These are phyloP conservation scores for Eremophila alpestris DNA, from an alignment of 2,797 vertebrate genomes.

Conservation along the genomic window DNA sequence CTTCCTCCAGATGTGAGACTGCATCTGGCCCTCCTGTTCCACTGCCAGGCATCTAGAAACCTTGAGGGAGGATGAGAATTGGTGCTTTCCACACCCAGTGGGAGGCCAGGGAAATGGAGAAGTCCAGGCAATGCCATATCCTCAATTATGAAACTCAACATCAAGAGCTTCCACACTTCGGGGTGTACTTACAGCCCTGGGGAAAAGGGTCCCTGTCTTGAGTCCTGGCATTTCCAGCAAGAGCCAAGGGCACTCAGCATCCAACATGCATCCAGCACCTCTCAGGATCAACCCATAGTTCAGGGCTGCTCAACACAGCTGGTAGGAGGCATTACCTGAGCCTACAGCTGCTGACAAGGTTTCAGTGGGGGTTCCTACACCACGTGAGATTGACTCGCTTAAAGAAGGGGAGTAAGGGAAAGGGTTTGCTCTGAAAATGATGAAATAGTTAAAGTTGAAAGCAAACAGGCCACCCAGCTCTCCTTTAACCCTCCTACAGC, in stretches of 20 bases:
- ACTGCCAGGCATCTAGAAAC: not conserved
- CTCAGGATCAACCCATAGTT: not conserved
- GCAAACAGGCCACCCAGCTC: slow-evolving; percentile 39
- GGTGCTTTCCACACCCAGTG: not conserved
- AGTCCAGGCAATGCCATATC: not conserved
- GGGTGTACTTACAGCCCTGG: not conserved
- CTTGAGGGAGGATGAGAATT: not conserved
- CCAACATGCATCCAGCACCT: not conserved
- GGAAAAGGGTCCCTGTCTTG: not conserved
- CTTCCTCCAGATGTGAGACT: not conserved
- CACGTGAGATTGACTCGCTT: accelerated
- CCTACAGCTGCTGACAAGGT: not conserved
- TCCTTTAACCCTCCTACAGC: slow-evolving; percentile 46
- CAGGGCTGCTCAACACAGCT: not conserved
- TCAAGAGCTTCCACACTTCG: not conserved
- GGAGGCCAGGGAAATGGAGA: not conserved
- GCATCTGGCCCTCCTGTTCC: not conserved
- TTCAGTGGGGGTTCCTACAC: not conserved
- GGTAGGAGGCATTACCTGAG: not conserved
- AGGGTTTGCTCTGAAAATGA: slow-evolving; percentile 6
- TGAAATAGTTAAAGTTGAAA: slow-evolving; percentile 51
- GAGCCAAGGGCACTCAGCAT: not conserved
- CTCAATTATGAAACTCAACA: not conserved
- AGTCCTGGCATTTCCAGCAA: not conserved
- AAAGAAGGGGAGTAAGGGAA: not conserved